Percentiles rank a stretch among this genome's conserved stretches.
Conservation (phyloP, 2,888 invertebrate species). For the Diadegma fenestrale region DNA sequence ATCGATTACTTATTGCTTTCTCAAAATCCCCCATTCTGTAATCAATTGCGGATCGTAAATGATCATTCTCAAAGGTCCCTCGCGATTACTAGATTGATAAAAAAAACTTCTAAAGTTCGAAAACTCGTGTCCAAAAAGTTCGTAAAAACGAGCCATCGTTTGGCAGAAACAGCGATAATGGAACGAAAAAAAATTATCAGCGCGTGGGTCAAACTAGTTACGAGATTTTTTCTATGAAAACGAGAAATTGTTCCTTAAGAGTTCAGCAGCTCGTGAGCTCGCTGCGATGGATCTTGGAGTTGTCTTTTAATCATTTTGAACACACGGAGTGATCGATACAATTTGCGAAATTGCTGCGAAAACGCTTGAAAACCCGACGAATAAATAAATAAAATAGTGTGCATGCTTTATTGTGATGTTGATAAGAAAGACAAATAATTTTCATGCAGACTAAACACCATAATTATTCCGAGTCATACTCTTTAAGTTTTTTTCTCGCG, state of each 20-base stretch:
- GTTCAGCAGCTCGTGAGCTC: too few relatives aligned
- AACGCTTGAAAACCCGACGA: not conserved
- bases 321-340: too few relatives aligned
- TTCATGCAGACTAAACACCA: constrained; percentile 54
- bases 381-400: constrained; percentile 3
- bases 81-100: not conserved
- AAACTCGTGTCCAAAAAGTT: not conserved
- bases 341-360: too few relatives aligned
- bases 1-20: constrained; percentile 72
- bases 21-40: constrained; percentile 77
- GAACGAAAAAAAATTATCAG: too few relatives aligned
- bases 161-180: too few relatives aligned
- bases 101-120: not conserved
- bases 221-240: not conserved
- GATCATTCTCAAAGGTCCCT: not conserved
- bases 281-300: too few relatives aligned
- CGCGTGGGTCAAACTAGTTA: too few relatives aligned
- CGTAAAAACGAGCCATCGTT: too few relatives aligned
- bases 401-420: constrained; percentile 45
- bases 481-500: constrained; percentile 83
- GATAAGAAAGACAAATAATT: constrained; percentile 43
- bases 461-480: constrained; percentile 80
- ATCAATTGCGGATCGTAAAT: constrained; percentile 38
- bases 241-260: not conserved
- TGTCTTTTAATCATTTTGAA: too few relatives aligned